Evolutionary conservation across 1,140 invertebrate species (phyloP).

Genomic region (Ectropis grisescens): DNA sequence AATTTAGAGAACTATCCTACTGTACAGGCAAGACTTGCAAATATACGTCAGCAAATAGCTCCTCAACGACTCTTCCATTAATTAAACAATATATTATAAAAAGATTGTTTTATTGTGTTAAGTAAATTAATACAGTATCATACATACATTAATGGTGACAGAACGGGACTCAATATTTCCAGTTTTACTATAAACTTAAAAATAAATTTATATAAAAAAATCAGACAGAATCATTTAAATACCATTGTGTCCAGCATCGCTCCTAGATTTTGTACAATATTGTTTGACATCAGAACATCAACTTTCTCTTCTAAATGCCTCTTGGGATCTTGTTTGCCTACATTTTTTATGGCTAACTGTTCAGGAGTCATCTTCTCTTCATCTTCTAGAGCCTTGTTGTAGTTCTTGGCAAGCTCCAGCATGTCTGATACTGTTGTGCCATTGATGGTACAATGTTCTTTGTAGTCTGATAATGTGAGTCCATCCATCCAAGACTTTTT

Average conservation of each 20-base stretch:
- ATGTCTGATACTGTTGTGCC: constrained; percentile 96
- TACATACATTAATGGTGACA: constrained; percentile 19
- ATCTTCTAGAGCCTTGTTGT: constrained; percentile 99
- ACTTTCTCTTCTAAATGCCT: constrained; percentile 99
- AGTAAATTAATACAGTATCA: constrained; percentile 37
- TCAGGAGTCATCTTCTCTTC: constrained; percentile 99
- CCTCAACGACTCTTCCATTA: constrained; percentile 38
- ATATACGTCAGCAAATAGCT: constrained; percentile 43
- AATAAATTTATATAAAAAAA: too few relatives aligned
- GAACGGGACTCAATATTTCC: constrained; percentile 20
- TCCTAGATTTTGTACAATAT: constrained; percentile 98
- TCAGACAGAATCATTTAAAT: constrained; percentile 78
- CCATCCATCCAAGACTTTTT: constrained; percentile 99
- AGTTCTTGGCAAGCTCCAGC: constrained; percentile 97
- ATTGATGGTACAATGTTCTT: constrained; percentile 92
- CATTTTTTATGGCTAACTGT: constrained; percentile 99
- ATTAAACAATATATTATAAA: constrained; percentile 22
- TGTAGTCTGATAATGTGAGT: constrained; percentile 93
- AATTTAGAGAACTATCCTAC: constrained; percentile 27
- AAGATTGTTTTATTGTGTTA: constrained; percentile 45
- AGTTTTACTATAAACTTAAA: constrained; percentile 35
- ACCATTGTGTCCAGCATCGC: constrained; percentile 99
- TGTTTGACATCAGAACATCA: constrained; percentile 96
- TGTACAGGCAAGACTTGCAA: constrained; percentile 23
- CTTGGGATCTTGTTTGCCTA: constrained; percentile 99